These are phyloP conservation scores for Emydura subglobosa DNA, from an alignment of 2,113 vertebrate genomes.

Conservation along the genomic window DNA sequence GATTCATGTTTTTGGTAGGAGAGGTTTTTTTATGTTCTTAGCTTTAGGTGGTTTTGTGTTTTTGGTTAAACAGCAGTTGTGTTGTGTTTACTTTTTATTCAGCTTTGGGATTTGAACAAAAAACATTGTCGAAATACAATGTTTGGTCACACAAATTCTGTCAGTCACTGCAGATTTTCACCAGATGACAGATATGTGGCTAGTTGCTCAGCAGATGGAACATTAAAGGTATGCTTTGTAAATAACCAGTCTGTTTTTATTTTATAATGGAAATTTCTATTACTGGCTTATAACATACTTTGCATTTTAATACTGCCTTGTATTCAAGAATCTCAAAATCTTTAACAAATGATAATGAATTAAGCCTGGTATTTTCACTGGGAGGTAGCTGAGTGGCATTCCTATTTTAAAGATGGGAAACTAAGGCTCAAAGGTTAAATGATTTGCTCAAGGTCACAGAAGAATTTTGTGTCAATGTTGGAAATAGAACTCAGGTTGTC, in stretches of 20 bases:
- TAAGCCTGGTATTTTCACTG: neutral
- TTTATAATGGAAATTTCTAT: neutral
- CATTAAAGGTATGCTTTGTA: slow-evolving; percentile 86
- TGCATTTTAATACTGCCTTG: neutral
- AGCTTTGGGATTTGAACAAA: slow-evolving; percentile 93
- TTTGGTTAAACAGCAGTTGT: neutral
- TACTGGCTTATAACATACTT: neutral
- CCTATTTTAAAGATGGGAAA: neutral
- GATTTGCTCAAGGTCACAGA: neutral
- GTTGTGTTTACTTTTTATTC: slow-evolving; percentile 42
- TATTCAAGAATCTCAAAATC: neutral
- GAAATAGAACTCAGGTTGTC: neutral
- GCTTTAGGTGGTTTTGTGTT: neutral
- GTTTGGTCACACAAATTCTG: slow-evolving; percentile 88
- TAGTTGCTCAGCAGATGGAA: slow-evolving; percentile 93
- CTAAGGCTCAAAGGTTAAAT: neutral
- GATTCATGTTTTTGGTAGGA: neutral
- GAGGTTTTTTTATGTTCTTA: neutral
- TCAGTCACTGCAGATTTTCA: slow-evolving; percentile 96
- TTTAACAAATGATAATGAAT: neutral
- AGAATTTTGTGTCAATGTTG: neutral
- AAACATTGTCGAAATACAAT: slow-evolving; percentile 91
- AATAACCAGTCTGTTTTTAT: neutral
- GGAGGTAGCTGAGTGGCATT: neutral
- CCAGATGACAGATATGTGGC: slow-evolving; percentile 89